phyloP scores from a whole-genome alignment of 2,888 invertebrate genomes.

The Polyommatus icarus region DNA sequence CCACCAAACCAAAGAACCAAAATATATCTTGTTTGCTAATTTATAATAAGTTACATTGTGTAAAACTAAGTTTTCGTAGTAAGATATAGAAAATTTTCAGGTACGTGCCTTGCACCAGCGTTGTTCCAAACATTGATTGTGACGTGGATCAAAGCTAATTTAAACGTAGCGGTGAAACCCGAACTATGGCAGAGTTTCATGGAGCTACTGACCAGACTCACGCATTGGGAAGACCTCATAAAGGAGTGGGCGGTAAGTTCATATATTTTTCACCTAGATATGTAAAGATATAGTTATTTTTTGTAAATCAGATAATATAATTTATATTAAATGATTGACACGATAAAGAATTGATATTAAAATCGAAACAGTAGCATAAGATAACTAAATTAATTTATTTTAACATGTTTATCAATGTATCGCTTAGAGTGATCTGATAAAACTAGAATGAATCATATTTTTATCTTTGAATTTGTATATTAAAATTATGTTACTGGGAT shows the following conservation, averaged over 20 bases:
- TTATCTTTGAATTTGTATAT: too few relatives aligned
- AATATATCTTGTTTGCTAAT: not conserved
- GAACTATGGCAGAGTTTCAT: constrained; percentile 97
- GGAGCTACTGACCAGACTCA: constrained; percentile 90
- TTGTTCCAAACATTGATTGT: constrained; percentile 96
- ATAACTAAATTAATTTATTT: not conserved
- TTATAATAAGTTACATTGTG: too few relatives aligned
- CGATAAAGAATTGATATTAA: not conserved
- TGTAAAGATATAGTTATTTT: too few relatives aligned
- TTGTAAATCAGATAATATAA: too few relatives aligned
- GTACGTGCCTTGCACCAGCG: constrained; percentile 91
- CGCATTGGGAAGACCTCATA: constrained; percentile 96
- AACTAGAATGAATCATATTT: not conserved
- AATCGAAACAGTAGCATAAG: constrained; percentile 4
- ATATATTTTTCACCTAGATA: not conserved
- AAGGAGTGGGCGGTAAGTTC: constrained; percentile 95
- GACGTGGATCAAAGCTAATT: constrained; percentile 98
- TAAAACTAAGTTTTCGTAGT: not conserved
- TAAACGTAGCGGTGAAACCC: constrained; percentile 93
- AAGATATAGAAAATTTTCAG: constrained; percentile 50
- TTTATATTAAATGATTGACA: not conserved
- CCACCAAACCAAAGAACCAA: not conserved
- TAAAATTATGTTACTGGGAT: too few relatives aligned
- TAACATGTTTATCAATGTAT: not conserved
- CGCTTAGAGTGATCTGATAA: constrained; percentile 23